A percentile compares a stretch with the other conserved stretches of the same genome.
Conservation (phyloP, 1,140 invertebrate species). For the Holotrichia oblita region DNA sequence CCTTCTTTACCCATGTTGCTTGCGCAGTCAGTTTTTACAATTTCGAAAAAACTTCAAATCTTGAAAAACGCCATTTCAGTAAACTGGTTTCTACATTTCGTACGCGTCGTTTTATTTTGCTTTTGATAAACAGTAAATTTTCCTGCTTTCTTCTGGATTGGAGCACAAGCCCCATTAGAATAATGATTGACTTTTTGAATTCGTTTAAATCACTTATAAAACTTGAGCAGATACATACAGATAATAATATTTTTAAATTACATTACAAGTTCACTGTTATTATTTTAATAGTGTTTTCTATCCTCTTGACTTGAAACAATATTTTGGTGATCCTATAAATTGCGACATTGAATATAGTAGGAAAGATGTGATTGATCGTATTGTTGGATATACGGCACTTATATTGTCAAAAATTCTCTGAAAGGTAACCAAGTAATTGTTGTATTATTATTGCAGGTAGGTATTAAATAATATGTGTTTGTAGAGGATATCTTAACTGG, state of each 20-base stretch:
- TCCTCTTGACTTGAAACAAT: slow-evolving; percentile 76
- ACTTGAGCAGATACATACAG: slow-evolving; percentile 70
- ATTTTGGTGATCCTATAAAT: slow-evolving; percentile 76
- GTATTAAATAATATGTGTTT: slow-evolving; percentile 20
- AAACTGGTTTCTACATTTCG: not conserved
- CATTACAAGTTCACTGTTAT: slow-evolving; percentile 75
- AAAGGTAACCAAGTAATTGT: slow-evolving; percentile 56
- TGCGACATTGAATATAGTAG: slow-evolving; percentile 66
- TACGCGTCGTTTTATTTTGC: not conserved
- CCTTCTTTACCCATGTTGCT: not conserved
- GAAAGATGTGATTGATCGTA: slow-evolving; percentile 73
- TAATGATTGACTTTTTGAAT: slow-evolving; percentile 58
- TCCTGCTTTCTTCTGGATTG: not conserved
- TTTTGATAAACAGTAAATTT: not conserved
- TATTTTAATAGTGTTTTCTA: slow-evolving; percentile 70
- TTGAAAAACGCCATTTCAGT: slow-evolving; percentile 10
- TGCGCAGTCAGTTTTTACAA: not conserved
- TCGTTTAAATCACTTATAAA: slow-evolving; percentile 63
- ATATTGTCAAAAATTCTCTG: slow-evolving; percentile 66
- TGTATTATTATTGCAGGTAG: slow-evolving; percentile 25
- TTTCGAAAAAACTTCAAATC: slow-evolving; percentile 18
- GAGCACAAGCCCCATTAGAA: not conserved
- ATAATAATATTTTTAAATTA: slow-evolving; percentile 73
- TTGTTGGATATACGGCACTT: slow-evolving; percentile 83
- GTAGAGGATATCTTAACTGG: slow-evolving; percentile 43